phyloP scores from a whole-genome alignment of 2,113 vertebrate genomes.

The Nicator chloris region DNA sequence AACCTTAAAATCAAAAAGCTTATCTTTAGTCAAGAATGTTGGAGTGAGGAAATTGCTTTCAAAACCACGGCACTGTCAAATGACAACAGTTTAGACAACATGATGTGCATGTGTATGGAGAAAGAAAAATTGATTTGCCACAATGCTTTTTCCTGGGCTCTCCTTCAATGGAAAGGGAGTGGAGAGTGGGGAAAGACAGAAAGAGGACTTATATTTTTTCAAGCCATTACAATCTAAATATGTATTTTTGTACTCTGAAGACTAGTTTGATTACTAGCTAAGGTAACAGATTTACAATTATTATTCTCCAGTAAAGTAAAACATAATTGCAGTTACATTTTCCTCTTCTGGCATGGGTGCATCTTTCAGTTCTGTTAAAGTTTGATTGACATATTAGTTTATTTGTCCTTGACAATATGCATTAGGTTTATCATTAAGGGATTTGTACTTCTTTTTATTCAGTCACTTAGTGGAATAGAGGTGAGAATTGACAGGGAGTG shows the following conservation, averaged over 20 bases:
- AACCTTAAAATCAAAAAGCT: slow-evolving; percentile 4
- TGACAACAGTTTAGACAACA: slow-evolving; percentile 6
- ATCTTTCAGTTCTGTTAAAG: slow-evolving; percentile 36
- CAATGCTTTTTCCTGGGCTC: background rate
- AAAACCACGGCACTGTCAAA: background rate
- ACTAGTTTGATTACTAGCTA: slow-evolving; percentile 59
- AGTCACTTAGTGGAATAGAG: slow-evolving; percentile 60
- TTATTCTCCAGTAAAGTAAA: slow-evolving; percentile 66
- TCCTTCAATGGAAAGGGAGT: background rate
- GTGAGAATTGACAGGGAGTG: slow-evolving; percentile 71
- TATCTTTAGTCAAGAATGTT: slow-evolving; percentile 17
- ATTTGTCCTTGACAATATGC: slow-evolving; percentile 66
- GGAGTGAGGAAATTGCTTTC: background rate
- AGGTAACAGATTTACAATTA: slow-evolving; percentile 49
- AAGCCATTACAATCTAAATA: slow-evolving; percentile 41
- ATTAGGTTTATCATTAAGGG: slow-evolving; percentile 61
- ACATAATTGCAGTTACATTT: slow-evolving; percentile 59
- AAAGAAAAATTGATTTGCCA: slow-evolving; percentile 26
- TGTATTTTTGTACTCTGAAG: slow-evolving; percentile 21
- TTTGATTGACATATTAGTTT: slow-evolving; percentile 66
- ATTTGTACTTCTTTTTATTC: slow-evolving; percentile 61
- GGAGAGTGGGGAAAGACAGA: background rate
- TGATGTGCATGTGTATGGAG: background rate
- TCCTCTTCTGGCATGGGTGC: slow-evolving; percentile 47
- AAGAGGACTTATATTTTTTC: background rate